Conservation (phyloP, 2,797 vertebrate genomes). For the Coccyzus lansbergi region DNA sequence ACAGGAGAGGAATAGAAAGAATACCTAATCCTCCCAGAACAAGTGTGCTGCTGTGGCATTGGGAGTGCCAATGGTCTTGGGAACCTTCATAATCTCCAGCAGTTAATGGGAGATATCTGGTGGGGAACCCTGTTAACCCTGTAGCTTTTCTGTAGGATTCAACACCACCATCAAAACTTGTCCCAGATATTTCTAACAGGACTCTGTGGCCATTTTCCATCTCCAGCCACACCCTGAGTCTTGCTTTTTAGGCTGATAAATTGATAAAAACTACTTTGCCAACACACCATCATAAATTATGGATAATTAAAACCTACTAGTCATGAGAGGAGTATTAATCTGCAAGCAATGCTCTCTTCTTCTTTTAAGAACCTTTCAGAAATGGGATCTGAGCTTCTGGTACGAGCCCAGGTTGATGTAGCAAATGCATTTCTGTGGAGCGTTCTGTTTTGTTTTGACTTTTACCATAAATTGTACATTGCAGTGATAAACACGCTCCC, state of each 20-base stretch:
- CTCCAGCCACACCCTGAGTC: neutral
- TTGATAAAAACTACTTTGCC: neutral
- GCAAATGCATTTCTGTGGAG: constrained; percentile 50
- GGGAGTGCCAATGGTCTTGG: rapidly evolving
- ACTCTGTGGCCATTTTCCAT: neutral
- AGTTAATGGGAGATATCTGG: neutral
- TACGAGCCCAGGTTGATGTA: constrained; percentile 5
- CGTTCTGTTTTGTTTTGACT: constrained; percentile 52
- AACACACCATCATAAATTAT: constrained; percentile 19
- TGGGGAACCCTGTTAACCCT: neutral
- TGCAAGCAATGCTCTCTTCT: constrained; percentile 7
- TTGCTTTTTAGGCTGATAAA: neutral
- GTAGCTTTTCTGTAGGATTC: neutral
- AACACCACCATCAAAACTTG: neutral
- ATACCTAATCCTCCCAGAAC: neutral
- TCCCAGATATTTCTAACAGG: neutral
- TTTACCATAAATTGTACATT: constrained; percentile 41
- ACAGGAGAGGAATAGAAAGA: no score
- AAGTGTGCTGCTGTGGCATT: neutral
- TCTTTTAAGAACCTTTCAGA: constrained; percentile 54
- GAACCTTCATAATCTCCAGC: neutral
- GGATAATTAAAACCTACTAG: constrained; percentile 56
- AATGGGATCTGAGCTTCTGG: constrained; percentile 45
- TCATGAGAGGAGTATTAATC: constrained; percentile 40
- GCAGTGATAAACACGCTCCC: constrained; percentile 17